Base-by-base conservation (phyloP, 1,140 invertebrate genomes). In the Pseudomyrmex dendroicus region DNA sequence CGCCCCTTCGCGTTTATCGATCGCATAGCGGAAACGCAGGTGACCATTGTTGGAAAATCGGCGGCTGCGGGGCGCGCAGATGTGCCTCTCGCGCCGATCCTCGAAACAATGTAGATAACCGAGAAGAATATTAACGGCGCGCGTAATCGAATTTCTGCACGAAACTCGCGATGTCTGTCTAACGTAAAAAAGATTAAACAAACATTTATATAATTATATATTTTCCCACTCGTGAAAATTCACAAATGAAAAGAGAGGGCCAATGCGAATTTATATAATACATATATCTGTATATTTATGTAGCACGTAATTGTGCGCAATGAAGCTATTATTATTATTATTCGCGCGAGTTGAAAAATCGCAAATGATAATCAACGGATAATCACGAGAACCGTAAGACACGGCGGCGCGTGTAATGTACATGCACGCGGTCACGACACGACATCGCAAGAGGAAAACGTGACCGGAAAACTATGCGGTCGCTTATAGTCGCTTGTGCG, bases 371-470 rank as follows among this genome's bases (percentile, higher is more conserved):
- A 80, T 20, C 63, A 63, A 2, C 73, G 62, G 68, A 73, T 86
- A 86, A 89, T 89, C 80, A 86, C 70, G 73, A 83, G 82, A 89
- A 89, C 89, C 84, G 86, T 83, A 86, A 90, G 84, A 84, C 72
- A 82, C 52, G n/a, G 13, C 61, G 46, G 78, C 56, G 22, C 25
- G 20, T 17, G 22, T 52, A n/a, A 35, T 54, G 52, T 25, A 46
- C 13, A n/a, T 44, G 25, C 13, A 2, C 35, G 25, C 25, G 13
- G 50, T 52, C 35, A 46, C 67, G 20, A 68, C 50, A 54, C 46
- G 76, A 44, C 59, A 66, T 72, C 66, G 57, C 66, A 35, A 35
- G 66, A 3, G 35, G 20, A 12, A 70, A 52, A 82, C 66, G 52
- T 63, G 67, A 72, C 25, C 54, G 25, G 59, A 70, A 63, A 84